phyloP scores from a whole-genome alignment of 2,888 invertebrate genomes.

The Leptopilina myrica region DNA sequence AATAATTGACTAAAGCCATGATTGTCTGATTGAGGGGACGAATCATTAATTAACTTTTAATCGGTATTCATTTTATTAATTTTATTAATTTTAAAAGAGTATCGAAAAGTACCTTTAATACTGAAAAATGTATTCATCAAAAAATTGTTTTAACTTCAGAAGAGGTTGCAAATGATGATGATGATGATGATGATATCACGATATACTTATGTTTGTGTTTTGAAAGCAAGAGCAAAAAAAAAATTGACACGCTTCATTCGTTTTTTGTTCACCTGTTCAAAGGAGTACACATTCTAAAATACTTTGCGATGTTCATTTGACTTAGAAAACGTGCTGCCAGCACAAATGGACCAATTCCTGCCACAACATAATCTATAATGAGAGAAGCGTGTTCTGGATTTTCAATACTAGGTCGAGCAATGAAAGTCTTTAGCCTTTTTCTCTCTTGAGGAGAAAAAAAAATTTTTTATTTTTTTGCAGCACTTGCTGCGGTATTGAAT shows the following conservation, averaged over 20 bases:
- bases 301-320: not conserved
- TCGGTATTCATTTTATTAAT: no score
- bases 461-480: not conserved
- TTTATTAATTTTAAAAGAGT: no score
- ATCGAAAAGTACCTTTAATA: no score
- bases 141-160: no score
- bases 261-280: not conserved
- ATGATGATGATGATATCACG: no score
- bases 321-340: not conserved
- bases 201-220: no score
- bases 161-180: no score
- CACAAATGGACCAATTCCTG: constrained; percentile 41
- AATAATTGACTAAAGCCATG: no score
- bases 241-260: not conserved
- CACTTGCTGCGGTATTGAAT: not conserved
- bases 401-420: constrained; percentile 52
- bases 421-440: constrained; percentile 44
- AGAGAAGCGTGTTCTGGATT: constrained; percentile 54
- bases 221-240: no score
- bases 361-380: constrained; percentile 42
- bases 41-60: no score
- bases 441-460: not conserved
- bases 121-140: no score
- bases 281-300: not conserved
- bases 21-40: no score